Evolutionary conservation across 37 sponge, comb jelly and placozoan species (phyloP), one percentile per base, ranked within the genome.

Genomic region (Beroe ovata): DNA sequence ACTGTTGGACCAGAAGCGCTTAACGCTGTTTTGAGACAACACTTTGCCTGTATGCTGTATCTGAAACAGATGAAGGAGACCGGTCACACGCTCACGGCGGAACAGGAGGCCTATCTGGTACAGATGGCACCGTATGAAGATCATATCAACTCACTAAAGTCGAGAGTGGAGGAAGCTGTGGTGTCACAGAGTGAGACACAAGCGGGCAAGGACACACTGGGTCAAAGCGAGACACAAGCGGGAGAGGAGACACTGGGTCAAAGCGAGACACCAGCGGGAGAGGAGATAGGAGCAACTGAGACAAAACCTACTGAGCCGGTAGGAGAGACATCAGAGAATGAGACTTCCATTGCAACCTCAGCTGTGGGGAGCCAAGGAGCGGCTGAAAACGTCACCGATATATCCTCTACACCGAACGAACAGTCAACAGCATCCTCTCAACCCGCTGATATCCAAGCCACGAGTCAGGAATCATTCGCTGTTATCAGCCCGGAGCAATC

Each of bases 101-200:
- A 77, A 36, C 84, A 77, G 84, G 84, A 77, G 28, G 18, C 47
- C 14, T 77, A 77, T 36, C 25, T 77, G 84, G 84, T 25, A 4
- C 84, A 77, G 47, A 77, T 77, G 84, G 41, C 54, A 36, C 36
- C 84, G 1, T 77, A 77, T 41, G 54, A 42, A 3, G 41, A 11
- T 1, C 69, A 66, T 25, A 25, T 66, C 6, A 66, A 66, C 25
- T 66, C 69, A 11, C 16, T 66, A 30, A 66, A 66, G 69, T 32
- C 35, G 3, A 66, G 69, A 16, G 69, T 66, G 16, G 69, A 25
- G 38, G 16, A 16, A 25, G 84, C 42, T 6, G 63, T 62, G 63
- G 29, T n/a, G 63, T 14, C 23, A 20, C 22, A 36, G 71, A 35
- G 21, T 35, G 8, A 11, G 54, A 11, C 11, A 47, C 54, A 16